These are phyloP conservation scores for Pristionchus mayeri DNA, from an alignment of 2,888 invertebrate species.

Conservation along the genomic window DNA sequence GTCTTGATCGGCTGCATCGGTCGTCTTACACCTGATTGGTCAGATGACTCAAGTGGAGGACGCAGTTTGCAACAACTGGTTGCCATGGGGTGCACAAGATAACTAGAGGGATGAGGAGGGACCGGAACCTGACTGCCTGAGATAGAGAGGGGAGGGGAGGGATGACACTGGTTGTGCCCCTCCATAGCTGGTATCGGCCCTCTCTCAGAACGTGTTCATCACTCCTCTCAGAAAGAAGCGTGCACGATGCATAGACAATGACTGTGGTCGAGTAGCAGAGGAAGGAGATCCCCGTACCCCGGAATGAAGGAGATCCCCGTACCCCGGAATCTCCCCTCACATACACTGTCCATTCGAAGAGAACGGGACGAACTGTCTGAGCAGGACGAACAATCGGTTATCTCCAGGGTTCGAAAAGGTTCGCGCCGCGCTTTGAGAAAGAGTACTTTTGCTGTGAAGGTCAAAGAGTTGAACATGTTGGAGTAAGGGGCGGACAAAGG, in stretches of 20 bases:
- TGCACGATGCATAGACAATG: background rate
- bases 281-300: too few relatives aligned
- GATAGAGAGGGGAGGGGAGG: background rate
- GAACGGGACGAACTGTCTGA: background rate
- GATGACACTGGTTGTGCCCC: conserved; percentile 25
- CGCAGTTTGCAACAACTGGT: conserved; percentile 2
- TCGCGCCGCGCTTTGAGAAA: background rate
- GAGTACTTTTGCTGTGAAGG: background rate
- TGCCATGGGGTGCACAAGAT: background rate
- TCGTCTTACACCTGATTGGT: too few relatives aligned
- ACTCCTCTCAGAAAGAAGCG: background rate
- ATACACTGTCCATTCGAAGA: background rate
- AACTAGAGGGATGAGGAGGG: background rate
- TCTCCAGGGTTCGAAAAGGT: background rate
- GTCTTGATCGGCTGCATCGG: too few relatives aligned
- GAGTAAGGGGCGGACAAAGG: background rate
- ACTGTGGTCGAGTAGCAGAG: too few relatives aligned
- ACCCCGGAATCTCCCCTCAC: too few relatives aligned
- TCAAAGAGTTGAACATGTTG: background rate
- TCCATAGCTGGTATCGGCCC: background rate
- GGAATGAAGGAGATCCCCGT: too few relatives aligned
- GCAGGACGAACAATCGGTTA: background rate
- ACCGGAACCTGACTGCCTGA: conserved; percentile 24
- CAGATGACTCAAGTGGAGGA: background rate
- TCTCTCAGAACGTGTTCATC: conserved; percentile 2